Base-by-base conservation (phyloP, 2,113 vertebrate genomes). In the Pantherophis guttatus region DNA sequence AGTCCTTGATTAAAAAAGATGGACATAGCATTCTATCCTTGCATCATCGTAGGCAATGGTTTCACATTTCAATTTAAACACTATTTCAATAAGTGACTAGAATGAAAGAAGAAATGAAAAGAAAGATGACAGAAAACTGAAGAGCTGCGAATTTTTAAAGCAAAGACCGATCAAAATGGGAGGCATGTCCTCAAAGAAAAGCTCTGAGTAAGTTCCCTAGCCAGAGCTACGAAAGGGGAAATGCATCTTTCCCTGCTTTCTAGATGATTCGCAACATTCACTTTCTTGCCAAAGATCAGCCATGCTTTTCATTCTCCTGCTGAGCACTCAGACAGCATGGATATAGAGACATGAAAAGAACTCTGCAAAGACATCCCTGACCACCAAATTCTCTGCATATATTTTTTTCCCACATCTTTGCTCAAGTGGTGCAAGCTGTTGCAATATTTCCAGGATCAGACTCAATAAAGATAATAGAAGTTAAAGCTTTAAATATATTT, bases 341-440 rank as follows among this genome's bases (percentile, higher is more conserved):
- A 88, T 94, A 90, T 88, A 88, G 6, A 88, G 44, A 94, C 91
- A 93, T 94, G 91, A 94, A 93, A 94, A 93, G 62, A 91, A 29
- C 91, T 93, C 93, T 85, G 33, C 91, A 86, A 91, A 94, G 88
- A 88, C 86, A 86, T 55, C 54, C 19, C n/a, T n/a, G 87, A 65
- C 19, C 54, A 89, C 86, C 65, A 91, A 52, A 91, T 91, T 58
- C 62, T 26, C 21, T 58, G 89, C 86, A 93, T 89, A 86, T 54
- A 54, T 58, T 53, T 24, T 81, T 62, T 11, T 6, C 6, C 57
- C 8, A 21, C 62, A 44, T 88, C n/a, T 94, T 88, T n/a, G 81
- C 44, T 33, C 0, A 23, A 92, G 48, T 57, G 44, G 53, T 53
- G 8, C 33, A 58, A n/a, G 52, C 48, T 92, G n/a, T n/a, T n/a